Base-by-base conservation (phyloP, 2,888 invertebrate species). In the Parnassius mnemosyne region DNA sequence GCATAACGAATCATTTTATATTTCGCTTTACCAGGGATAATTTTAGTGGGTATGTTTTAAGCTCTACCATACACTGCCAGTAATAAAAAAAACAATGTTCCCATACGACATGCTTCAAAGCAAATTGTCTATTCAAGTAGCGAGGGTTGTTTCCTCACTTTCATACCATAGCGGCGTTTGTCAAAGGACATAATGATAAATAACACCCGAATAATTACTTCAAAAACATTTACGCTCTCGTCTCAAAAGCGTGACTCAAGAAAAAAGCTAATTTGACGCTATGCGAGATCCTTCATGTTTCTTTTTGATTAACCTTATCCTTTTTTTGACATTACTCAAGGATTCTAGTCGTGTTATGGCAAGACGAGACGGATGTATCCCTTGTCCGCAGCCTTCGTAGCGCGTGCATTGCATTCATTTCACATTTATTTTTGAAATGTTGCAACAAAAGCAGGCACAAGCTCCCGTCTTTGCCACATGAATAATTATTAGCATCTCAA, bases 221-320 rank as follows among this genome's bases (percentile, higher is more conserved):
- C 25, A 49, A 58, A 34, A 49, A 58, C 59, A 60, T 66, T 68
- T 63, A 71, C 68, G 66, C 66, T 66, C 60, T 63, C 61, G 54
- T 50, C 59, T 63, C 65, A 66, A 69, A 66, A 72, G 72, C 74
- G 73, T 76, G 71, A 73, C 74, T 66, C 60, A 16, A 64, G 67
- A 84, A 84, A 84, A 82, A 79, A 73, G 68, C 74, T 72, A 81
- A 83, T 83, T 83, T 81, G 78, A 83, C 78, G 78, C 75, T 72
- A 71, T 66, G 67, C 68, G 71, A 71, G 73, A 76, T 73, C 70
- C 64, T 70, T 76, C 66, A 68, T 70, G 77, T 77, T 75, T 76
- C 72, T 58, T 60, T 65, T 69, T 65, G 60, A 68, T 69, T 68
- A 75, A 75, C 75, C 13, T 13, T 75, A 68, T 76, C 71, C 69